Conservation (phyloP, 2,797 vertebrate genomes). For the Tiaroga cobitis region DNA sequence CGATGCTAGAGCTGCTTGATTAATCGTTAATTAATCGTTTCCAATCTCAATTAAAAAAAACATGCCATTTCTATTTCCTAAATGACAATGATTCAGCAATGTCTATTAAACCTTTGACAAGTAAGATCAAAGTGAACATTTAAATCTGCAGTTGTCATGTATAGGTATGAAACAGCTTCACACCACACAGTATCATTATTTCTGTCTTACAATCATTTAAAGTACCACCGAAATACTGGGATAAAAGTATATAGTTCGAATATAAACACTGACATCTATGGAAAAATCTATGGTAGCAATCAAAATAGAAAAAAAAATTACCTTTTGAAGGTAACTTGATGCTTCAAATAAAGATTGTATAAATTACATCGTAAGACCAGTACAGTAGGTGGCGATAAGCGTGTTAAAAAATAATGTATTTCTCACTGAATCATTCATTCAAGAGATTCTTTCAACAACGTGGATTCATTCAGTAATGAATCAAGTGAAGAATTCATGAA, state of each 20-base stretch:
- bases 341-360: background rate
- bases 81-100: background rate
- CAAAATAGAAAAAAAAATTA: background rate
- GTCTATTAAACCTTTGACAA: background rate
- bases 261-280: background rate
- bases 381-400: background rate
- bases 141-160: background rate
- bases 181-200: background rate
- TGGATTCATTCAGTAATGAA: too few species aligned
- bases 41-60: background rate
- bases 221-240: background rate
- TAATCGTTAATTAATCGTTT: background rate
- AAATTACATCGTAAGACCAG: background rate
- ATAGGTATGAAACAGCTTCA: background rate
- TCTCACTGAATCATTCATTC: background rate
- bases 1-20: background rate
- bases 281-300: background rate
- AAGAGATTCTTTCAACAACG: too few species aligned
- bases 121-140: background rate
- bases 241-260: background rate
- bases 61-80: background rate
- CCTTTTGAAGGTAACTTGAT: background rate
- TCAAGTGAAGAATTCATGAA: too few species aligned
- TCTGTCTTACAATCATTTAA: background rate
- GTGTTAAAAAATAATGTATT: too few species aligned